These are phyloP conservation scores for Drosophila leonis DNA, from an alignment of 2,888 invertebrate species.

Conservation along the genomic window DNA sequence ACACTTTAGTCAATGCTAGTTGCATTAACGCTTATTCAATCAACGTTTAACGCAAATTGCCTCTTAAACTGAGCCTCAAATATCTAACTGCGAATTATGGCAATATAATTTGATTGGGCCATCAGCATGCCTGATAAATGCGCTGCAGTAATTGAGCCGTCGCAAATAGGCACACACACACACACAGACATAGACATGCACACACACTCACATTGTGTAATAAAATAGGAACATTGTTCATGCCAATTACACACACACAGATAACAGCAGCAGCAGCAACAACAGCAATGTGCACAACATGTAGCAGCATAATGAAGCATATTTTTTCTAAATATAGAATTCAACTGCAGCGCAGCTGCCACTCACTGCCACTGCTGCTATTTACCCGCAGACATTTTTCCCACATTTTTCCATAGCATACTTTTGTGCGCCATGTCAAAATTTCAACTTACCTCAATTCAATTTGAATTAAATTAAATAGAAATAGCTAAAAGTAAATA, in stretches of 20 bases:
- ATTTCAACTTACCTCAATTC: background rate
- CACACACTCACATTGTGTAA: conserved; percentile 15
- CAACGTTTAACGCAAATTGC: conserved; percentile 66
- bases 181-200: conserved; percentile 5
- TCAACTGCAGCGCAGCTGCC: conserved; percentile 7
- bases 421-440: conserved; percentile 30
- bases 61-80: conserved; percentile 56
- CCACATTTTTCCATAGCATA: conserved; percentile 20
- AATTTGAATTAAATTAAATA: background rate
- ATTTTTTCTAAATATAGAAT: conserved; percentile 34
- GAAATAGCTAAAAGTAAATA: background rate
- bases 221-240: conserved; percentile 17
- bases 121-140: conserved; percentile 37
- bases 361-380: background rate
- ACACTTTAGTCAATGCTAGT: conserved; percentile 40
- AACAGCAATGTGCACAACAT: conserved; percentile 2
- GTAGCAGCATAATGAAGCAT: conserved; percentile 16
- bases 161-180: background rate
- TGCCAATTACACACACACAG: conserved; percentile 25
- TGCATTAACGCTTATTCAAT: conserved; percentile 70
- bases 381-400: conserved; percentile 10
- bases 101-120: conserved; percentile 61
- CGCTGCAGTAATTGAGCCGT: conserved; percentile 21
- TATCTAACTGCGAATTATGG: conserved; percentile 38
- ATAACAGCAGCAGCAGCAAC: background rate